A percentile compares a stretch with the other conserved stretches of the same genome.
phyloP scores from a whole-genome alignment of 2,888 invertebrate species.

The Augiades crinisus region DNA sequence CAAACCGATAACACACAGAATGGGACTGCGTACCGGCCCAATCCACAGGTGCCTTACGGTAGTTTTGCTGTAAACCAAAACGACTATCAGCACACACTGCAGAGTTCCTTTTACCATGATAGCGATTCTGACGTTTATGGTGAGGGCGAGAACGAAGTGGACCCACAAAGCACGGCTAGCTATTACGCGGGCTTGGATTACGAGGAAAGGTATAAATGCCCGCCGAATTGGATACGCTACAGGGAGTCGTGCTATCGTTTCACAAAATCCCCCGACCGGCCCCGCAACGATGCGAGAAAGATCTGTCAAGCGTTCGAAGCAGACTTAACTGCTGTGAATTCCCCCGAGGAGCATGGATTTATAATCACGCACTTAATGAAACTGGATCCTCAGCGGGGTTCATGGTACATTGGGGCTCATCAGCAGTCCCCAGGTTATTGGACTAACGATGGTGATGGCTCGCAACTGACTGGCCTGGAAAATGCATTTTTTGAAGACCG shows the following conservation, averaged over 20 bases:
- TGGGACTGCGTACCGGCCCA: constrained; percentile 54
- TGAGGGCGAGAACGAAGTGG: constrained; percentile 61
- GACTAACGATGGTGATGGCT: constrained; percentile 92
- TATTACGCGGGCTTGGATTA: constrained; percentile 71
- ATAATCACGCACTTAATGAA: constrained; percentile 90
- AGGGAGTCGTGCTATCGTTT: constrained; percentile 94
- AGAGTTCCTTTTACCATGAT: constrained; percentile 69
- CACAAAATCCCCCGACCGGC: constrained; percentile 91
- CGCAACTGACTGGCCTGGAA: constrained; percentile 88
- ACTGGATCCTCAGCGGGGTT: constrained; percentile 91
- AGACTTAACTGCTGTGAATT: constrained; percentile 90
- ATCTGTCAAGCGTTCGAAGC: constrained; percentile 92
- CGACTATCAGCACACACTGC: constrained; percentile 54
- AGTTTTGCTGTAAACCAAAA: constrained; percentile 64
- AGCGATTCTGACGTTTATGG: constrained; percentile 55
- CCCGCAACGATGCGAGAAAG: constrained; percentile 89
- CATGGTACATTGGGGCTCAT: constrained; percentile 93
- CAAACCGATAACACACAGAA: constrained; percentile 51
- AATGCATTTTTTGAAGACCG: constrained; percentile 89
- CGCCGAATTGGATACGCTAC: constrained; percentile 92
- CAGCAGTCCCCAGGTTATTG: constrained; percentile 88
- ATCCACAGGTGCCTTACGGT: constrained; percentile 65
- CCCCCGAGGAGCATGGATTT: constrained; percentile 93
- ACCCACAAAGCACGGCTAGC: constrained; percentile 60
- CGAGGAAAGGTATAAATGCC: constrained; percentile 83